Conservation (phyloP, 2,888 invertebrate genomes). For the Rotaria magnacalcarata region DNA sequence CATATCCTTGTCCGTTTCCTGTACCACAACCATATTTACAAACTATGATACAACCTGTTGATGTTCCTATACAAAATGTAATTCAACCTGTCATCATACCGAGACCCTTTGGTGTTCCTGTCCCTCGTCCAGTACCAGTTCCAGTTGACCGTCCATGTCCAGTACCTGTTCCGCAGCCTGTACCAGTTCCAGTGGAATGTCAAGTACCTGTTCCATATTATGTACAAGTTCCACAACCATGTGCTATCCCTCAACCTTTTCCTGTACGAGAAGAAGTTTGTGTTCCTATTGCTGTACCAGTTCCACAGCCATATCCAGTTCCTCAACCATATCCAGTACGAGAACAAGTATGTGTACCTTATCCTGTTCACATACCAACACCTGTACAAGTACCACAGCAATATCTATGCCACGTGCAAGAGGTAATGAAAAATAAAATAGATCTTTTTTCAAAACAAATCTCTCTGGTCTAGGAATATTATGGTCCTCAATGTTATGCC, state of each 20-base stretch:
- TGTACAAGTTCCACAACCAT: background rate
- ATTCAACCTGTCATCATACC: background rate
- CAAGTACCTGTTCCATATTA: background rate
- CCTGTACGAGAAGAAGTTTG: background rate
- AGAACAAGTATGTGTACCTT: background rate
- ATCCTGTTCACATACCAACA: background rate
- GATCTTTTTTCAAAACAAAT: background rate
- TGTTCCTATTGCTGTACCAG: constrained; percentile 7
- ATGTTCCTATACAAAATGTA: background rate
- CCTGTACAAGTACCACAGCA: background rate
- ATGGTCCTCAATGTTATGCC: background rate
- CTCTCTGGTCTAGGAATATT: background rate
- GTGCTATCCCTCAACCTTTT: background rate
- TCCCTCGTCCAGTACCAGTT: background rate
- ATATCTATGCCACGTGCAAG: background rate
- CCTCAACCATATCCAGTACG: background rate
- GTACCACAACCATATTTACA: background rate
- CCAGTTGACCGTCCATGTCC: background rate
- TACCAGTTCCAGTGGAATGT: background rate
- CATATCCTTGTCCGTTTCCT: background rate
- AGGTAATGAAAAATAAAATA: background rate
- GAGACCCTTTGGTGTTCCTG: background rate
- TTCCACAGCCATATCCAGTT: constrained; percentile 20
- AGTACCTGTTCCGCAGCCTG: background rate
- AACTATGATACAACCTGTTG: background rate